Evolutionary conservation across 2,113 vertebrate species (phyloP), one percentile per base, ranked within the genome.

Genomic region (Larimichthys crocea): DNA sequence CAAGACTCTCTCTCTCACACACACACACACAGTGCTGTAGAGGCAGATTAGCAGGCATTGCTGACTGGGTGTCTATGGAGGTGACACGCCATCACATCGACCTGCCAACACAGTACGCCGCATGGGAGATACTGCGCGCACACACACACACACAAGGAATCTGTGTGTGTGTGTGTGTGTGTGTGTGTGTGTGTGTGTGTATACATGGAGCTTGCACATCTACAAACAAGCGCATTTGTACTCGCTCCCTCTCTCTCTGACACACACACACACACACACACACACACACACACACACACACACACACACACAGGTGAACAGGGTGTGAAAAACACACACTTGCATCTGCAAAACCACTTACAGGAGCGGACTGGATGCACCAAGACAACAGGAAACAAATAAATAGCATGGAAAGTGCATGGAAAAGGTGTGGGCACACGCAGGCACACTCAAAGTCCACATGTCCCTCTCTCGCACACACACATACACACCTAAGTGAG

Each of bases 61-160:
- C 72, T 26, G 76, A 77, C 76, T 56, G 49, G 26, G 74, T 85
- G 90, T 93, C 88, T 72, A 61, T 40, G 52, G 77, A 90, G 84
- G 74, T 74, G 91, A 94, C 91, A 89, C 50, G n/a, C 59, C 84
- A 79, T 92, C 89, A 88, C 80, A 77, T 88, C 65, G 5, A 73
- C 79, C 82, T 84, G 80, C 83, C 82, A 82, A 84, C 84, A 86
- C 63, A 59, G 66, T 44, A 26, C 48, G 7, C 63, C 35, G 46
- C 29, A 79, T 22, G n/a, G 12, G 55, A 72, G 60, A 59, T 70
- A 73, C 65, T 67, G 9, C 24, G n/a, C 59, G 26, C 61, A 40
- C 66, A 59, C 66, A 66, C 49, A 80, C 20, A 67, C 63, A 63
- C 26, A 74, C 20, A 66, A 29, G 19, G 44, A 68, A 10, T 8